Evolutionary conservation across 2,797 vertebrate genomes (phyloP).

Genomic region (Sebastes matsubarae): DNA sequence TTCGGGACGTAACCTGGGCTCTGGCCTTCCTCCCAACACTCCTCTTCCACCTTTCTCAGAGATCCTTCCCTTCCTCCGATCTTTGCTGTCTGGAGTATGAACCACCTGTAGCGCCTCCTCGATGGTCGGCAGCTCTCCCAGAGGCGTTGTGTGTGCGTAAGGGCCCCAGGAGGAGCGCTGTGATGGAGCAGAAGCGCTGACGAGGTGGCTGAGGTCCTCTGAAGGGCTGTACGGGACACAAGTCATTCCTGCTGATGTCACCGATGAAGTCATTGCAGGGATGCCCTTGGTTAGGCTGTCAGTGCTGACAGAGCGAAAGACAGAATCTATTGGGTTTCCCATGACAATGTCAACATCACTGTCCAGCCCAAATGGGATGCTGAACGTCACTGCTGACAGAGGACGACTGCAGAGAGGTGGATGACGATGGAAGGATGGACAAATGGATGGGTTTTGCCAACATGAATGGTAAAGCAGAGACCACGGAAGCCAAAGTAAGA

Average conservation of each 20-base stretch:
- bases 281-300: slow-evolving; percentile 86
- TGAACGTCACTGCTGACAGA: slow-evolving; percentile 92
- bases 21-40: slow-evolving; percentile 58
- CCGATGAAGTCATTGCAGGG: slow-evolving; percentile 58
- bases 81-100: slow-evolving; percentile 70
- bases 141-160: slow-evolving; percentile 56
- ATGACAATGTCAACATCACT: slow-evolving; percentile 95
- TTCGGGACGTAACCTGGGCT: slow-evolving; percentile 88
- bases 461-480: slow-evolving; percentile 56
- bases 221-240: slow-evolving; percentile 65
- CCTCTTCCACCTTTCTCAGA: slow-evolving; percentile 54
- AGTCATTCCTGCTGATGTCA: slow-evolving; percentile 52
- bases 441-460: slow-evolving; percentile 32
- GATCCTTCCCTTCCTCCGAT: slow-evolving; percentile 44
- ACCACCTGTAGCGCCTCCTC: slow-evolving; percentile 89
- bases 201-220: slow-evolving; percentile 79
- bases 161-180: slow-evolving; percentile 75
- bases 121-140: slow-evolving; percentile 88
- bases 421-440: slow-evolving; percentile 39
- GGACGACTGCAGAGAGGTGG: slow-evolving; percentile 78
- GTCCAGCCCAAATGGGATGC: slow-evolving; percentile 95
- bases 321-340: slow-evolving; percentile 89
- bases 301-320: slow-evolving; percentile 89
- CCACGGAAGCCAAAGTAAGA: slow-evolving; percentile 77
- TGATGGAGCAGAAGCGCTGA: slow-evolving; percentile 71